These are phyloP conservation scores for Mesembrinibis cayennensis DNA, from an alignment of 2,113 vertebrate genomes.

Conservation along the genomic window DNA sequence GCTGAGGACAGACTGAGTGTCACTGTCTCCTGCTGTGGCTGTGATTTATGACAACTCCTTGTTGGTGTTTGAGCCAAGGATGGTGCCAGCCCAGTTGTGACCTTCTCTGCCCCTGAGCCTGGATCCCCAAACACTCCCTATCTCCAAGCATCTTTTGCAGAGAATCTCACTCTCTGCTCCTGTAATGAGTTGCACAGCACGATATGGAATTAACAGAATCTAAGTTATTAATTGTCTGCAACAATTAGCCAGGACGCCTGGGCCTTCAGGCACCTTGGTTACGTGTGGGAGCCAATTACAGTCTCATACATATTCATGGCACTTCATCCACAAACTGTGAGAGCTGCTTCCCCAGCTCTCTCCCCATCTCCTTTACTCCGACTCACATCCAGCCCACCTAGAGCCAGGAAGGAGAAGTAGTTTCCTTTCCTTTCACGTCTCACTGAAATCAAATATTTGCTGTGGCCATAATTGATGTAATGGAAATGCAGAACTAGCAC, in stretches of 20 bases:
- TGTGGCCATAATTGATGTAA: neutral
- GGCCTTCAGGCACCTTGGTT: slow-evolving; percentile 63
- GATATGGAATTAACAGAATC: slow-evolving; percentile 61
- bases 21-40: neutral
- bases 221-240: slow-evolving; percentile 79
- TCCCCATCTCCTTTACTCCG: neutral
- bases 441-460: slow-evolving; percentile 33
- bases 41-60: neutral
- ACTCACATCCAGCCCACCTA: neutral
- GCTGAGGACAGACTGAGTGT: neutral
- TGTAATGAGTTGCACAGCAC: slow-evolving; percentile 50
- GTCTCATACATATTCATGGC: slow-evolving; percentile 62
- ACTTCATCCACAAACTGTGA: slow-evolving; percentile 8
- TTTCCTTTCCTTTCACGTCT: slow-evolving; percentile 1
- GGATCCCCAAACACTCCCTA: neutral
- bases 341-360: neutral
- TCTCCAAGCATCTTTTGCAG: neutral
- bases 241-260: slow-evolving; percentile 73
- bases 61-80: neutral
- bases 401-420: neutral
- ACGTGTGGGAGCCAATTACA: slow-evolving; percentile 67
- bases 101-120: slow-evolving; percentile 5
- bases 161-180: neutral
- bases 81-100: neutral
- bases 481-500: neutral